Evolutionary conservation across 2,888 invertebrate species (phyloP).

Genomic region (Proisotoma minuta): DNA sequence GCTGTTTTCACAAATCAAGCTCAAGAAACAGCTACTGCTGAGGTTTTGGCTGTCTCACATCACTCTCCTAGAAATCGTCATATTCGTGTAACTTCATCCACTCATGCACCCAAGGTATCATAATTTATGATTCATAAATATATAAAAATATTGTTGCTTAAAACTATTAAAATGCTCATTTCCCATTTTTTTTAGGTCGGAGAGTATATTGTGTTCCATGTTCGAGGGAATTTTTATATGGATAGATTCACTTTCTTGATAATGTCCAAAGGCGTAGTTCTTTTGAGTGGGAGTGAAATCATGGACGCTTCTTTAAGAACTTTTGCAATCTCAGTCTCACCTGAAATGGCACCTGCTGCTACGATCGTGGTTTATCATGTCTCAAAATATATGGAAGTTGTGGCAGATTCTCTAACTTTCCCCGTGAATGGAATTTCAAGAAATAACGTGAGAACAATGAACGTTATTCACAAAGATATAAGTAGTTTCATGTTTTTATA

Average conservation of each 20-base stretch:
- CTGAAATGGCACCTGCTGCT: conserved; percentile 89
- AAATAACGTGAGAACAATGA: conserved; percentile 60
- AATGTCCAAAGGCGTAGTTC: conserved; percentile 85
- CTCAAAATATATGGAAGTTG: conserved; percentile 71
- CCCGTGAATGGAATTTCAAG: conserved; percentile 91
- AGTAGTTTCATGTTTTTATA: not conserved
- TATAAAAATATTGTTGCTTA: conserved; percentile 10
- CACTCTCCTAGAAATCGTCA: conserved; percentile 77
- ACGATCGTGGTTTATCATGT: conserved; percentile 85
- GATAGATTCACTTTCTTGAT: conserved; percentile 85
- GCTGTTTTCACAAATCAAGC: conserved; percentile 58
- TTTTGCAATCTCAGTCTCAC: conserved; percentile 73
- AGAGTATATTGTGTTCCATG: conserved; percentile 90
- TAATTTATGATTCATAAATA: not conserved
- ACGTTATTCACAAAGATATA: not conserved
- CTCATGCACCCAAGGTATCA: conserved; percentile 66
- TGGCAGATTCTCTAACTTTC: conserved; percentile 91
- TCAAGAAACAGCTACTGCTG: conserved; percentile 62
- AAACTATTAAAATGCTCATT: not conserved
- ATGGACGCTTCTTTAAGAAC: conserved; percentile 75
- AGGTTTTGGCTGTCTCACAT: conserved; percentile 69
- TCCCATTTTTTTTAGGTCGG: conserved; percentile 63
- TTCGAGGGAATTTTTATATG: conserved; percentile 83
- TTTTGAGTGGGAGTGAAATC: conserved; percentile 75
- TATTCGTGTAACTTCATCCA: conserved; percentile 79